Base-by-base conservation (phyloP, 2,888 invertebrate genomes). In the Phasia obesa region DNA sequence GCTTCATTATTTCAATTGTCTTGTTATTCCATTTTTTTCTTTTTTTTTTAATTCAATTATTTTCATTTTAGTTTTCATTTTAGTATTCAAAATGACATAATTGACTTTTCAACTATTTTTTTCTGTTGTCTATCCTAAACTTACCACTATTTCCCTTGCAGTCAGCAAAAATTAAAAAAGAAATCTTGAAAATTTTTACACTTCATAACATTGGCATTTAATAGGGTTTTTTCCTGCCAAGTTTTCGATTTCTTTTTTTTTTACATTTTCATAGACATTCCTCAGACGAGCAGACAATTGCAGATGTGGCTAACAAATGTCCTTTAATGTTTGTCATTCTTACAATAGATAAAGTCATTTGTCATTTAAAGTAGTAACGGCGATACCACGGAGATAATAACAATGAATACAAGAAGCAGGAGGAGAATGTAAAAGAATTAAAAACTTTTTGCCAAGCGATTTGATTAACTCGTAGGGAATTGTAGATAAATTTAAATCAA, bases 131-230 rank as follows among this genome's bases (percentile, higher is more conserved):
- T 35, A 15, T 53, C 23, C 11, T 67, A 15, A 3, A 7, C 9
- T 35, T 9, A 25, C 5, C 13, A 23, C 15, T 23, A 51, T 35
- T 53, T 70, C 19, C n/a, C 19, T 44, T 57, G 38, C 38, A 70
- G 44, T 51, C 23, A 23, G 23, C 23, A 21, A 23, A 23, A 57
- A 19, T n/a, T 19, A 11, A 11, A 35, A 35, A 23, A 51, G 9
- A n/a, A 38, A 51, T 15, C 9, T 31, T 19, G 5, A 65, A 67
- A 25, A 35, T 25, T 59, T 51, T 53, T 55, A 9, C 51, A 62
- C 62, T 74, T 74, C 44, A 53, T 53, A 74, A 62, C 55, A 21
- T 62, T 74, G 49, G 31, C 42, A 51, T 53, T 73, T 38, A 51
- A 64, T 74, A 23, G 15, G 2, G 6, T 51, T 38, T 38, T 64